These are phyloP conservation scores for Spizella passerina DNA, from an alignment of 2,797 vertebrate species.

Conservation along the genomic window DNA sequence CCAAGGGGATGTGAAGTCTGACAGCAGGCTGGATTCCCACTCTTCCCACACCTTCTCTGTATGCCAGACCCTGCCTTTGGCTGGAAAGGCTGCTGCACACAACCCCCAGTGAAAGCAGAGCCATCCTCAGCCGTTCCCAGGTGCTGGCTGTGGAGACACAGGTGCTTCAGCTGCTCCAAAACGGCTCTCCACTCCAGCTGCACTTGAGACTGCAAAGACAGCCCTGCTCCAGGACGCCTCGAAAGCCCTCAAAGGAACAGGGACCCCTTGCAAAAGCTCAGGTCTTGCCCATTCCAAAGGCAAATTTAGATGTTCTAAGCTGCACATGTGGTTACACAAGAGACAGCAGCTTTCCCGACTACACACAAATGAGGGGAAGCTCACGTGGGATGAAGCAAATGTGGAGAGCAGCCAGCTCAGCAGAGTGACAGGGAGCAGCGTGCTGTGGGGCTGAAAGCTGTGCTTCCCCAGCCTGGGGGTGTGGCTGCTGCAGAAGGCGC, in stretches of 20 bases:
- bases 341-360: not conserved
- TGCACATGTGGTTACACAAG: not conserved
- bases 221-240: not conserved
- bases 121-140: not conserved
- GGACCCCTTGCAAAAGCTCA: not conserved
- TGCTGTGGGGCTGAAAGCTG: not conserved
- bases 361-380: not conserved
- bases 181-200: not conserved
- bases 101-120: not conserved
- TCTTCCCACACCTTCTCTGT: not conserved
- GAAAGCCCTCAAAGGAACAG: not conserved
- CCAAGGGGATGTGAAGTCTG: not conserved
- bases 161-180: not conserved
- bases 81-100: not conserved
- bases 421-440: not conserved
- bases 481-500: not conserved
- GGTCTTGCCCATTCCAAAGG: not conserved
- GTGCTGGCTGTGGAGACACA: not conserved
- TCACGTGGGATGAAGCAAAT: not conserved
- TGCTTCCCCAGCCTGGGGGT: not conserved
- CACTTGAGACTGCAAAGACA: not conserved
- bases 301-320: not conserved
- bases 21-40: not conserved
- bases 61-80: not conserved
- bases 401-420: not conserved